phyloP scores from a whole-genome alignment of 2,888 invertebrate genomes.

The Vandiemenella viatica region DNA sequence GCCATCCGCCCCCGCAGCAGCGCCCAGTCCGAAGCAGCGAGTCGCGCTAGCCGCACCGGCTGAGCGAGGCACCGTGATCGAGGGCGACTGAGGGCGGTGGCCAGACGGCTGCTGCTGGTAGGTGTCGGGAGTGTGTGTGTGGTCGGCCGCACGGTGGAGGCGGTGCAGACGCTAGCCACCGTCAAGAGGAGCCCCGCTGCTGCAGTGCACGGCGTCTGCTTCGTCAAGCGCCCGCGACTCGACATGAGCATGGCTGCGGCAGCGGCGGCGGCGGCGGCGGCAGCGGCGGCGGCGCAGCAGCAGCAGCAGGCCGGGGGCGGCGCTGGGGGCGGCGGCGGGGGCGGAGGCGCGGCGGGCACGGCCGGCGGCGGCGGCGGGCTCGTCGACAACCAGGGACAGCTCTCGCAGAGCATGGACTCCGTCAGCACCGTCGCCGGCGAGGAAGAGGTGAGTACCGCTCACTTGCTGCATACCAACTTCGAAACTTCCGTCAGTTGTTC shows the following conservation, averaged over 20 bases:
- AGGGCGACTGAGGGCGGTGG: not conserved
- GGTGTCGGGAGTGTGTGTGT: not conserved
- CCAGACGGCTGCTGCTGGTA: not conserved
- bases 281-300: not conserved
- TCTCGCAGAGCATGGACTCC: slow-evolving; percentile 95
- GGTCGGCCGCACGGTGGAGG: too few species aligned
- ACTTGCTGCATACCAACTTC: not conserved
- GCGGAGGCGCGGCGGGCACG: not conserved
- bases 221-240: not conserved
- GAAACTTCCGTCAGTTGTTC: too few species aligned
- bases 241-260: not conserved
- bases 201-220: not conserved
- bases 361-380: not conserved
- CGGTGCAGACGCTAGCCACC: not conserved
- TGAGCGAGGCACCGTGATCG: not conserved
- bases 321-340: not conserved
- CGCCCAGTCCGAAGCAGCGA: not conserved
- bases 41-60: not conserved
- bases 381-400: slow-evolving; percentile 31
- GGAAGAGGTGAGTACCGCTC: slow-evolving; percentile 69
- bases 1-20: not conserved
- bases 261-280: not conserved
- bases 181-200: not conserved
- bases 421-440: slow-evolving; percentile 90
- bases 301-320: not conserved